phyloP scores from a whole-genome alignment of 1,140 invertebrate genomes.

The Camponotus vicinus region DNA sequence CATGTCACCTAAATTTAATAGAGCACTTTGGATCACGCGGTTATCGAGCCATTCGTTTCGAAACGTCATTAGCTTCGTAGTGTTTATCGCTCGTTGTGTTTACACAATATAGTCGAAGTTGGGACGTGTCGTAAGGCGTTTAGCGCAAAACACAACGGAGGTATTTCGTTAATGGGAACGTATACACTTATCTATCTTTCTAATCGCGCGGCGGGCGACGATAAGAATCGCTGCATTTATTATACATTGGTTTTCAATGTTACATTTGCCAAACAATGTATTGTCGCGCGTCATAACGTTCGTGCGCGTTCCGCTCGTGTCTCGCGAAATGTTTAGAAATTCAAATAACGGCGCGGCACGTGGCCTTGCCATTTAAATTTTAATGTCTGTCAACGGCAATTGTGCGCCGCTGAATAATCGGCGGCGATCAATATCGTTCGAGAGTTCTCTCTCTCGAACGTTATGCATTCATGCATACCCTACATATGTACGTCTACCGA shows the following conservation, averaged over 20 bases:
- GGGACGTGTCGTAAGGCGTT: background rate
- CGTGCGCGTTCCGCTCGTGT: conserved; percentile 22
- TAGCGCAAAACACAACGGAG: background rate
- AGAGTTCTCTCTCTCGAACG: background rate
- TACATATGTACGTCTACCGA: background rate
- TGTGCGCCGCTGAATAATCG: conserved; percentile 66
- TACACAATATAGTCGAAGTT: conserved; percentile 7
- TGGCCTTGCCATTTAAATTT: conserved; percentile 73
- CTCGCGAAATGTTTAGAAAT: conserved; percentile 63
- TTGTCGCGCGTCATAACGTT: background rate
- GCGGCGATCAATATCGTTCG: conserved; percentile 63
- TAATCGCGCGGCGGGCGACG: background rate
- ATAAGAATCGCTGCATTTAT: conserved; percentile 15
- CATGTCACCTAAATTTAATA: background rate
- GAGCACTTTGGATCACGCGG: background rate
- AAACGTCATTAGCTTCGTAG: background rate
- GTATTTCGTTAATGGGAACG: background rate
- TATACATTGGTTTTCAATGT: conserved; percentile 5
- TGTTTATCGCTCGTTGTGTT: conserved; percentile 42
- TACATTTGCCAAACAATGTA: background rate
- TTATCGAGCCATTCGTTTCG: background rate
- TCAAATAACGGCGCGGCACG: conserved; percentile 61
- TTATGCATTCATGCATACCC: background rate
- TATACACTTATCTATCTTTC: background rate
- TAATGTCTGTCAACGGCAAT: conserved; percentile 64